Evolutionary conservation across 2,113 vertebrate genomes (phyloP), one percentile per base, ranked within the genome.

Genomic region (Oxyura jamaicensis): DNA sequence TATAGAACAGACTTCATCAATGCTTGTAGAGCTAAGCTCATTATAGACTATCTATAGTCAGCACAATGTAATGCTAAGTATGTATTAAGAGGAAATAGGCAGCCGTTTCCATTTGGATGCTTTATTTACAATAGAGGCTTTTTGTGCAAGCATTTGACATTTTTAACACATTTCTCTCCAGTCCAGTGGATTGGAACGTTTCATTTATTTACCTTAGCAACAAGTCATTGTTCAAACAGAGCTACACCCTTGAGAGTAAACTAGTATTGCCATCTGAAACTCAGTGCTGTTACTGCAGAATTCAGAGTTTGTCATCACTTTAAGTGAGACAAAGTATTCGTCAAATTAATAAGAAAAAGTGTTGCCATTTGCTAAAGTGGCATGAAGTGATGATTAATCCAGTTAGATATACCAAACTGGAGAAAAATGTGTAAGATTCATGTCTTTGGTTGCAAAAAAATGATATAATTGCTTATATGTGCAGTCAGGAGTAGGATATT

Each of bases 221-320:
- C 66, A 91, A 21, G 66, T 92, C 88, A 76, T 63, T 88, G 66
- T 86, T 93, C 66, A 93, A 91, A 93, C 66, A 92, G 76, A 88
- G 7, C 88, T 94, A 89, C 95, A 66, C 95, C 95, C 96, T 48
- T 44, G 29, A 92, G 53, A 84, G 62, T 66, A 97, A 96, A 93
- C 1, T 0, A 39, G 44, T 82, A 9, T 58, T 0, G 1, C 66
- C 68, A 1, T 62, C 58, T 93, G 76, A 36, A 92, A 50, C 17
- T 41, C 42, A 35, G 14, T 41, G 53, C 80, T 75, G 13, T 53
- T 72, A 39, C 28, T 81, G 35, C 21, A 65, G 65, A 53, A 56
- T 87, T 83, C 48, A 4, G 18, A 53, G 73, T 66, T 95, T 13
- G 3, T 29, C 2, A 1, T 59, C 19, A 25, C 7, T 84, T 39